phyloP scores from a whole-genome alignment of 2,797 vertebrate genomes.

The Lepus oiostolus region DNA sequence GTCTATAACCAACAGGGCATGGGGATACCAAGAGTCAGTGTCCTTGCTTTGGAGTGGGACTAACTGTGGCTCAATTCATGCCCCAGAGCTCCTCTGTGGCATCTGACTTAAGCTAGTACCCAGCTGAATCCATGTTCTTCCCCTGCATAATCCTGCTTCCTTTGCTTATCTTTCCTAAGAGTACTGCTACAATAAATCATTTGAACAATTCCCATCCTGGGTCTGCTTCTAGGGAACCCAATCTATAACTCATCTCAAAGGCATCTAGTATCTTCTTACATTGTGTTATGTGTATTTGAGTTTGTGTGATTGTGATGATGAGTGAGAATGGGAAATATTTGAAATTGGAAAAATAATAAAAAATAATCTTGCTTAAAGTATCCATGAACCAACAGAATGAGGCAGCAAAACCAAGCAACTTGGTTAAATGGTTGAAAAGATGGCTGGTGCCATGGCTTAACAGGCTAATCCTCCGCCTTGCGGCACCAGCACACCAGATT shows the following conservation, averaged over 20 bases:
- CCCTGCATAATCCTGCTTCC: no score
- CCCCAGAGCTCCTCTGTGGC: neutral
- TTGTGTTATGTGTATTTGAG: neutral
- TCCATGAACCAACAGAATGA: neutral
- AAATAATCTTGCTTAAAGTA: neutral
- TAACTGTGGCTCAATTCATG: neutral
- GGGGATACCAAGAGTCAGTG: neutral
- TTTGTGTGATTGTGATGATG: neutral
- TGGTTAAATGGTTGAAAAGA: conserved; percentile 10
- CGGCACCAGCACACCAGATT: no score
- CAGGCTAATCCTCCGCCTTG: neutral
- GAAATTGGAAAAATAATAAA: conserved; percentile 22
- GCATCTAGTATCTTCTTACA: neutral
- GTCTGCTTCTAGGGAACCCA: neutral
- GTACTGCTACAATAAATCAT: neutral
- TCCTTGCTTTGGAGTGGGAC: neutral
- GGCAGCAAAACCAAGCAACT: conserved; percentile 5
- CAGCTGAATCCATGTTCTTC: neutral
- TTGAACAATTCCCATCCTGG: neutral
- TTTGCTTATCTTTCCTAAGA: neutral
- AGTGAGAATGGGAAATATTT: neutral
- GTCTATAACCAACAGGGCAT: neutral
- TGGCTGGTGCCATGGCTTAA: neutral
- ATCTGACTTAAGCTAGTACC: neutral
- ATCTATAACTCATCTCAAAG: neutral